Conservation (phyloP, 2,797 vertebrate genomes). For the Melanotaenia pygmaea region DNA sequence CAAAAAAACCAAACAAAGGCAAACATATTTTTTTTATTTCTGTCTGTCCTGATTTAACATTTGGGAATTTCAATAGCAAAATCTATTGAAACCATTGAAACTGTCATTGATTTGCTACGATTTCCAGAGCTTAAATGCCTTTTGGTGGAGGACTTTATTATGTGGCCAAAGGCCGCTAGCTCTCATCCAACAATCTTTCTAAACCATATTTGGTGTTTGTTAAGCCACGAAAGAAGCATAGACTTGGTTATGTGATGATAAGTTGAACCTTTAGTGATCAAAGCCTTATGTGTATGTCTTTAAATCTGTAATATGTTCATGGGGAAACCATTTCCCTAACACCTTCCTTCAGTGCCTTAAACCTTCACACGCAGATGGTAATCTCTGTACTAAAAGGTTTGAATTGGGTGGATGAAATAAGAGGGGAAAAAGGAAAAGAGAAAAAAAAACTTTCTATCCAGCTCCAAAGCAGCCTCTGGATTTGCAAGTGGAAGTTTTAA, state of each 20-base stretch:
- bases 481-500: conserved; percentile 78
- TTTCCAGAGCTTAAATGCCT: conserved; percentile 51
- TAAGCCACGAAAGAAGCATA: conserved; percentile 36
- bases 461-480: conserved; percentile 66
- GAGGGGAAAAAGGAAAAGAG: conserved; percentile 14
- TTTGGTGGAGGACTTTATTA: conserved; percentile 46
- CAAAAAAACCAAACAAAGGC: conserved; percentile 28
- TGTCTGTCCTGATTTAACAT: conserved; percentile 39
- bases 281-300: conserved; percentile 24
- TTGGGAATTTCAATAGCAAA: conserved; percentile 46
- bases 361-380: conserved; percentile 36
- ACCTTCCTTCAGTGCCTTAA: conserved; percentile 22
- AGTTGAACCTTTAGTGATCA: conserved; percentile 22
- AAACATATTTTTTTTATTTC: conserved; percentile 17
- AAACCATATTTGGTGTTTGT: conserved; percentile 31
- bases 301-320: conserved; percentile 57
- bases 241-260: conserved; percentile 21
- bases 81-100: conserved; percentile 26
- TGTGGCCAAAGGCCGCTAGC: conserved; percentile 42
- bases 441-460: conserved; percentile 68
- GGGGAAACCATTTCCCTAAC: conserved; percentile 52
- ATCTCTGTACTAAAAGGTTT: conserved; percentile 47
- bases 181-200: conserved; percentile 40
- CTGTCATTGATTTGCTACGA: conserved; percentile 36
- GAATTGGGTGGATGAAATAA: conserved; percentile 53